Conservation (phyloP, 2,113 vertebrate genomes). For the Hiodon alosoides region DNA sequence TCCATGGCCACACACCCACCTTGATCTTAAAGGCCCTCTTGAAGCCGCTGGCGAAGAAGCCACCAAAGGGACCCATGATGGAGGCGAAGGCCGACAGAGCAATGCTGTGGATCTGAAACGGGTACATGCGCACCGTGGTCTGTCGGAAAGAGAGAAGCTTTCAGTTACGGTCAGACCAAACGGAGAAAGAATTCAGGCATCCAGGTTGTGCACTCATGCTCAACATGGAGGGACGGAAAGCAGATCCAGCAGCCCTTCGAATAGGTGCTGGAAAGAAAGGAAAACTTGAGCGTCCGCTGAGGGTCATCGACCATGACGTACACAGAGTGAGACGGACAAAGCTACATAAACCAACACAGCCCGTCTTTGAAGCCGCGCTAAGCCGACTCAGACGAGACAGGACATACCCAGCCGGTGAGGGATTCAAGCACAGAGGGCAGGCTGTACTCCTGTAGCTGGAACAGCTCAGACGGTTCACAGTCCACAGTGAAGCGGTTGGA, state of each 20-base stretch:
- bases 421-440: slow-evolving; percentile 79
- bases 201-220: too few species aligned
- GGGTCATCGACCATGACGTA: background rate
- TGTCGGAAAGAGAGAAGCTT: slow-evolving; percentile 44
- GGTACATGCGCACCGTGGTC: slow-evolving; percentile 85
- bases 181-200: background rate
- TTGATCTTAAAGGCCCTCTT: slow-evolving; percentile 99
- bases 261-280: background rate
- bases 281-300: too few species aligned
- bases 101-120: slow-evolving; percentile 98
- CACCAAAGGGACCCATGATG: slow-evolving; percentile 90
- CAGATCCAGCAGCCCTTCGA: background rate
- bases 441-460: slow-evolving; percentile 86
- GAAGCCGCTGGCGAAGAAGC: slow-evolving; percentile 96
- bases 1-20: slow-evolving; percentile 51
- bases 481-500: slow-evolving; percentile 95
- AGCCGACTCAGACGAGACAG: background rate
- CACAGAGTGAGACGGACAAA: background rate
- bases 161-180: background rate
- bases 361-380: too few species aligned
- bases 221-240: background rate
- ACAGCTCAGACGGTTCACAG: slow-evolving; percentile 86
- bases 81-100: slow-evolving; percentile 92
- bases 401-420: slow-evolving; percentile 81
- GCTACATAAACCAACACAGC: background rate